Percentiles rank a stretch among this genome's conserved stretches.
Conservation (phyloP, 2,888 invertebrate species). For the Allolobophora icterica region DNA sequence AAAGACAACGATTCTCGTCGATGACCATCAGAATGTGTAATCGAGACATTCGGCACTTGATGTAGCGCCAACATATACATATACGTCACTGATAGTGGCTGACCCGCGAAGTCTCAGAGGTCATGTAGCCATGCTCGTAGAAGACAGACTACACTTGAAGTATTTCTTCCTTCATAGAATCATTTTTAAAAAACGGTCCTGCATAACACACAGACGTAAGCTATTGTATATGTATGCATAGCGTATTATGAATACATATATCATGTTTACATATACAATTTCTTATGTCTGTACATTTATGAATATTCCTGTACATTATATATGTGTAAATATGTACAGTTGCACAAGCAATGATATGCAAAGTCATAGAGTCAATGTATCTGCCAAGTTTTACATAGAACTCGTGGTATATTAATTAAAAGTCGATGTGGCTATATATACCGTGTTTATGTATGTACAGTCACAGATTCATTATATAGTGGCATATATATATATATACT, state of each 20-base stretch:
- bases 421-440: background rate
- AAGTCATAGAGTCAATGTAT: too few relatives aligned
- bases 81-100: background rate
- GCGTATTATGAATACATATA: too few relatives aligned
- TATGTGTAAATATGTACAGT: background rate
- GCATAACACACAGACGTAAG: too few relatives aligned
- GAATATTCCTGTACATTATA: background rate
- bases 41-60: background rate
- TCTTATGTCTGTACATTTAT: background rate
- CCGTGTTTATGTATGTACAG: background rate
- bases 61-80: background rate
- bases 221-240: too few relatives aligned
- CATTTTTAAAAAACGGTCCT: too few relatives aligned
- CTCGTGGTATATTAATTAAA: background rate
- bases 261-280: background rate
- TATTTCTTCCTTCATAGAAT: background rate
- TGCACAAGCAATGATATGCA: background rate
- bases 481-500: background rate
- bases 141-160: background rate
- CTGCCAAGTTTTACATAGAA: background rate
- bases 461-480: background rate
- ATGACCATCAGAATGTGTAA: background rate
- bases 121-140: background rate
- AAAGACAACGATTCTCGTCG: background rate
- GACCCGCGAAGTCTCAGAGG: background rate